phyloP scores from a whole-genome alignment of 2,888 invertebrate genomes.

The Sthenelais limicola region DNA sequence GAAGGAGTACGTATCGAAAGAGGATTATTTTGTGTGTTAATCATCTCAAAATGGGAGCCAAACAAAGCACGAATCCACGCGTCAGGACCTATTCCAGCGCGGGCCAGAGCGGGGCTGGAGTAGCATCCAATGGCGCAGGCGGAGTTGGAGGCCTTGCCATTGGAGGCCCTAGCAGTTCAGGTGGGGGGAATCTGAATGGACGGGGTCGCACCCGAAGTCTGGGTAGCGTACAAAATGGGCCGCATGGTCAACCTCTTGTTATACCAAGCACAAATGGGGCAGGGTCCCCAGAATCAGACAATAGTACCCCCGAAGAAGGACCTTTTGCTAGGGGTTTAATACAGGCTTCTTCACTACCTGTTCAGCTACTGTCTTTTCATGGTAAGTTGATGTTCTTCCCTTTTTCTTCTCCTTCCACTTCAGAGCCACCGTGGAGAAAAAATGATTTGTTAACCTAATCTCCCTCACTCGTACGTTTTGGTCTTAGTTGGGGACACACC shows the following conservation, averaged over 20 bases:
- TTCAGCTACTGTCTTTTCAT: constrained; percentile 68
- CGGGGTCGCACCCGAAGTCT: constrained; percentile 65
- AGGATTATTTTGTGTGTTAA: not conserved
- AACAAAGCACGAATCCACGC: constrained; percentile 64
- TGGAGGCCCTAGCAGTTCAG: constrained; percentile 40
- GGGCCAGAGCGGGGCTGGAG: constrained; percentile 35
- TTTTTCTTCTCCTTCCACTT: too few relatives aligned
- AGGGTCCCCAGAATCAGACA: constrained; percentile 68
- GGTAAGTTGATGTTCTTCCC: constrained; percentile 56
- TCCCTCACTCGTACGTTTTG: too few relatives aligned
- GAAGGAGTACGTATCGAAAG: not conserved
- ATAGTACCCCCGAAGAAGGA: constrained; percentile 67
- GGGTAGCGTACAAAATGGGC: constrained; percentile 59
- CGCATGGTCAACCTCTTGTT: constrained; percentile 55
- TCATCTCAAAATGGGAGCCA: constrained; percentile 59
- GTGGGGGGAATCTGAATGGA: constrained; percentile 53
- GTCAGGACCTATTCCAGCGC: constrained; percentile 62
- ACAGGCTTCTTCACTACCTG: constrained; percentile 61
- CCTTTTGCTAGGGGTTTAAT: constrained; percentile 48
- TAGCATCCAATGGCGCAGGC: constrained; percentile 39
- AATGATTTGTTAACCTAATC: too few relatives aligned
- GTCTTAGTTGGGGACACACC: too few relatives aligned
- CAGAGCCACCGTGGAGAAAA: too few relatives aligned
- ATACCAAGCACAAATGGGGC: constrained; percentile 64
- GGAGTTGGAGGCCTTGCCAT: constrained; percentile 17